Evolutionary conservation across 2,797 vertebrate species (phyloP).

Genomic region (Gymnothorax javanicus): DNA sequence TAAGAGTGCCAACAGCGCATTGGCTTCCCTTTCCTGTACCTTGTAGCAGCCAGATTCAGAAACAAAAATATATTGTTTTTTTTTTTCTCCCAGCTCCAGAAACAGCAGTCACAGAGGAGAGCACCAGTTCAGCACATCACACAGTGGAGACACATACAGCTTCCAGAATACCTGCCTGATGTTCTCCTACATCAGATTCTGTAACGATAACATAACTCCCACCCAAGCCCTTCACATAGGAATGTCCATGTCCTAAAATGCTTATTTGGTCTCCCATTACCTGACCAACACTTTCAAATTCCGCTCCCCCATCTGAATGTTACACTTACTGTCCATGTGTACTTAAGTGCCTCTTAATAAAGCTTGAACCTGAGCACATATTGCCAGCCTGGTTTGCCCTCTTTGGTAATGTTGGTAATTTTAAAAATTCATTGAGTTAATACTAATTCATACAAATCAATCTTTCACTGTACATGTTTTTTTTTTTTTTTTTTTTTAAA

Average conservation of each 20-base stretch:
- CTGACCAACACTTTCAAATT: neutral
- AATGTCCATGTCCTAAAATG: constrained; percentile 25
- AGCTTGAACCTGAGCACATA: constrained; percentile 35
- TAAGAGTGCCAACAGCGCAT: neutral
- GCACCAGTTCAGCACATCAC: constrained; percentile 31
- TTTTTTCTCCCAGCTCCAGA: neutral
- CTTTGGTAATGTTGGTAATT: neutral
- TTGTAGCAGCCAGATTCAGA: neutral
- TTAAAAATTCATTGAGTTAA: neutral
- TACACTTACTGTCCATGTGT: constrained; percentile 30
- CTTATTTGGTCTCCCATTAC: constrained; percentile 22
- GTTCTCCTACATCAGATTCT: neutral
- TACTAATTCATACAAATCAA: neutral
- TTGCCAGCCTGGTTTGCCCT: neutral
- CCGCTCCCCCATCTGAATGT: constrained; percentile 7
- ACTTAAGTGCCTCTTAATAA: constrained; percentile 38
- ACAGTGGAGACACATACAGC: constrained; percentile 41
- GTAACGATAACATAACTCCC: neutral
- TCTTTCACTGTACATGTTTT: neutral
- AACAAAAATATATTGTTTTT: neutral
- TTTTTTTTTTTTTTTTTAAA: neutral
- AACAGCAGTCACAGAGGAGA: constrained; percentile 35
- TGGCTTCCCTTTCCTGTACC: neutral
- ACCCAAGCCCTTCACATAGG: neutral
- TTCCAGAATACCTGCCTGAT: constrained; percentile 34